Base-by-base conservation (phyloP, 2,888 invertebrate species). In the Drosophila nr. perissopoda region DNA sequence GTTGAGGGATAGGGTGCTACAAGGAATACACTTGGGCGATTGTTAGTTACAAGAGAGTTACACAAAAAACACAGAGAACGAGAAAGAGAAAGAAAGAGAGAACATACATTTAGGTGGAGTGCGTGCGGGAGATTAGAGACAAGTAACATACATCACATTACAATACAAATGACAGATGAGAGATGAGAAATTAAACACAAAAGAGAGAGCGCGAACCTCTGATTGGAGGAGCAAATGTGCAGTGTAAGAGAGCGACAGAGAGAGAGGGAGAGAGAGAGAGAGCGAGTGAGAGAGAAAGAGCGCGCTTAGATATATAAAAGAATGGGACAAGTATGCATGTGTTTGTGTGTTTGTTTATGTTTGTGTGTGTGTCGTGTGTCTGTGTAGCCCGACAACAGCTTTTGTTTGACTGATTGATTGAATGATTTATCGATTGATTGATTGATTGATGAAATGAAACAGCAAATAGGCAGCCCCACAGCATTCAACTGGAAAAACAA, bases 401-500 rank as follows among this genome's bases (percentile, higher is more conserved):
- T 51, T 61, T 61, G 42, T 21, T 49, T 71, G 70, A 74, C 54
- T 67, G 73, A 72, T 51, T 76, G 76, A 70, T 33, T 58, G 57
- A 62, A 29, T 63, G 53, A 31, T 64, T 70, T 72, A 68, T 56
- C 70, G 67, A 74, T 57, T 62, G 65, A 67, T 34, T 63, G 60
- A 34, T 61, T 70, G 75, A 68, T 42, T 74, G 79, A 59, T 72
- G 54, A 54, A 69, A 61, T 63, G 57, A 67, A 76, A 68, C 83
- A 79, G 81, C 83, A 79, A 75, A 75, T n/a, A 52, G 67, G 70
- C 78, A 82, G 78, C 76, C 76, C 68, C 75, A 82, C 82, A 82
- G 76, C 85, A 62, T 63, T 61, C 54, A 59, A 27, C 34, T 34
- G n/a, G 36, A 36, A 36, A 40, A 52, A 40, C 27, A 25, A 46